phyloP scores from a whole-genome alignment of 2,888 invertebrate species.

The Timema podura region DNA sequence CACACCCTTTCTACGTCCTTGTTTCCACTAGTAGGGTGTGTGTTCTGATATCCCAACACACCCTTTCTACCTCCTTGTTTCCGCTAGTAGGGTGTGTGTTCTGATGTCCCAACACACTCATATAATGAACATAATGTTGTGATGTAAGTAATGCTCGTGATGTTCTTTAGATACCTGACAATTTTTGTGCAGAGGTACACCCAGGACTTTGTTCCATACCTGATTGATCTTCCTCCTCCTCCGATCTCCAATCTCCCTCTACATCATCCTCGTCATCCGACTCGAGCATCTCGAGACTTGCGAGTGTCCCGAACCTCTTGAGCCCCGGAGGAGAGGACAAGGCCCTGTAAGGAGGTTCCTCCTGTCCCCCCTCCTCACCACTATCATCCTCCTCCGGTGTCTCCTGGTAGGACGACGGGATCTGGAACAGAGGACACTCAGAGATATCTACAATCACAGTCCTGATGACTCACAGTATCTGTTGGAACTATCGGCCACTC shows the following conservation, averaged over 20 bases:
- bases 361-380: slow-evolving; percentile 35
- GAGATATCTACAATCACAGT: too few relatives aligned
- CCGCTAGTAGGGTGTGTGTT: too few relatives aligned
- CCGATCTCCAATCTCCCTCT: slow-evolving; percentile 27
- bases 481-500: too few relatives aligned
- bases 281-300: slow-evolving; percentile 41
- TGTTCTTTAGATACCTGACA: not conserved
- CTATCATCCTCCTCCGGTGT: slow-evolving; percentile 18
- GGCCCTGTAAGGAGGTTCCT: slow-evolving; percentile 61
- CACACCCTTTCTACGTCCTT: too few relatives aligned
- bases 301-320: slow-evolving; percentile 47
- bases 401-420: slow-evolving; percentile 7
- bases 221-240: slow-evolving; percentile 22
- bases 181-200: not conserved
- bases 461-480: not conserved
- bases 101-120: too few relatives aligned
- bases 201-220: not conserved
- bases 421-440: not conserved
- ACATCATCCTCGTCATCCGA: slow-evolving; percentile 28
- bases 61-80: too few relatives aligned
- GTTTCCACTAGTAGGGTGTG: too few relatives aligned
- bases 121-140: too few relatives aligned
- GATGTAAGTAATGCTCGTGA: too few relatives aligned
- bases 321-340: slow-evolving; percentile 50
- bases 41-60: too few relatives aligned